Conservation (phyloP, 2,888 invertebrate genomes). For the Leucophora obtusa region DNA sequence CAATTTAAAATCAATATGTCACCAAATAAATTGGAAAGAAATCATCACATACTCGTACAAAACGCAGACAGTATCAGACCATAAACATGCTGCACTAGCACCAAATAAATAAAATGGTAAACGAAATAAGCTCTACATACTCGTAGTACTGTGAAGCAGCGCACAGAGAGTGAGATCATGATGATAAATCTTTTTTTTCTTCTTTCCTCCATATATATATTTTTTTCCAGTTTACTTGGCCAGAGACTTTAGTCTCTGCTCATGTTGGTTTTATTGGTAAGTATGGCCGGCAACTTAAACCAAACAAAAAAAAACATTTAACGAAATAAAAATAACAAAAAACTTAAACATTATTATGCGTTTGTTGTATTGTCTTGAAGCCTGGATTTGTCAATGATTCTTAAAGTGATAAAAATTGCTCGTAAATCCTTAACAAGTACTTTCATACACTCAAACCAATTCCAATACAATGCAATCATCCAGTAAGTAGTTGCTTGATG, state of each 20-base stretch:
- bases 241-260: not conserved
- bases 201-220: slow-evolving; percentile 33
- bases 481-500: slow-evolving; percentile 10
- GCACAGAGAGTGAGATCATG: slow-evolving; percentile 57
- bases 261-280: not conserved
- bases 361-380: slow-evolving; percentile 69
- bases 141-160: not conserved
- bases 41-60: slow-evolving; percentile 71
- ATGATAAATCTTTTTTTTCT: slow-evolving; percentile 58
- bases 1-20: slow-evolving; percentile 79
- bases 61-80: slow-evolving; percentile 62
- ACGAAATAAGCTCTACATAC: slow-evolving; percentile 33
- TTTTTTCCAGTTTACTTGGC: slow-evolving; percentile 18
- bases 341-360: slow-evolving; percentile 54
- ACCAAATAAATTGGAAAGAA: slow-evolving; percentile 79
- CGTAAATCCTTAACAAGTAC: slow-evolving; percentile 78
- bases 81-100: slow-evolving; percentile 63
- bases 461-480: slow-evolving; percentile 35
- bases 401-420: slow-evolving; percentile 79
- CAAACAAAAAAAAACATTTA: slow-evolving; percentile 29
- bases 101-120: slow-evolving; percentile 64
- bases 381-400: slow-evolving; percentile 78
- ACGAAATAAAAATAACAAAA: slow-evolving; percentile 17
- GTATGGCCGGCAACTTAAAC: slow-evolving; percentile 26
- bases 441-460: slow-evolving; percentile 29